Evolutionary conservation across 1,140 invertebrate species (phyloP), one percentile per base, ranked within the genome.

Genomic region (Anoplolepis gracilipes): DNA sequence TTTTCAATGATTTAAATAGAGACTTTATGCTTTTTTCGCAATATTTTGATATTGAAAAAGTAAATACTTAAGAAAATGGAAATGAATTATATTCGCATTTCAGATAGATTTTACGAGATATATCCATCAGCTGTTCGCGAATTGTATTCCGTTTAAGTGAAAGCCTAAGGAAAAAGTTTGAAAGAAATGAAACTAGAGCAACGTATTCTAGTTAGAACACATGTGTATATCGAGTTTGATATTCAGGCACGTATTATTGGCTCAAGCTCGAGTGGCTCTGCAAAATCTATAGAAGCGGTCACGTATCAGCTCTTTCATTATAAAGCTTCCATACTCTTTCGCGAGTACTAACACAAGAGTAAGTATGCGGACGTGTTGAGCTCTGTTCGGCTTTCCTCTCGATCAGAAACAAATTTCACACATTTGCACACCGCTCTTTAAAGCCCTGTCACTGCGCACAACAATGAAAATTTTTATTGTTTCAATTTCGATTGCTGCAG

Each of bases 231-330:
- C 19, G 22, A 25, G 19, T 30, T 75, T 72, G 22, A 78, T 78
- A 49, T 84, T 69, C 61, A 39, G 46, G 61, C 72, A 84, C 65
- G 62, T 84, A 82, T 90, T 90, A 85, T 85, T 84, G 62, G 78
- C 10, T 78, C 55, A 53, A 72, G 39, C 72, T 70, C 49, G 75
- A 84, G 82, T 65, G 82, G 69, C 62, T 72, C 61, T 28, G 82
- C 55, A 64, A 70, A 76, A 73, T 76, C 90, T 90, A 92, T 91
- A 92, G 78, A 91, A 53, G 22, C 72, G 81, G 90, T 92, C 91
- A 92, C 91, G 91, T 92, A 86, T 91, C 86, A 62, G 64, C 90
- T 87, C 90, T 92, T 85, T 67, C 79, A 84, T 84, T 84, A 85
- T 86, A 62, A 87, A 88, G 78, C 76, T 85, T 70, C 78, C 72